Base-by-base conservation (phyloP, 2,797 vertebrate species). In the Enteromius radiatus region DNA sequence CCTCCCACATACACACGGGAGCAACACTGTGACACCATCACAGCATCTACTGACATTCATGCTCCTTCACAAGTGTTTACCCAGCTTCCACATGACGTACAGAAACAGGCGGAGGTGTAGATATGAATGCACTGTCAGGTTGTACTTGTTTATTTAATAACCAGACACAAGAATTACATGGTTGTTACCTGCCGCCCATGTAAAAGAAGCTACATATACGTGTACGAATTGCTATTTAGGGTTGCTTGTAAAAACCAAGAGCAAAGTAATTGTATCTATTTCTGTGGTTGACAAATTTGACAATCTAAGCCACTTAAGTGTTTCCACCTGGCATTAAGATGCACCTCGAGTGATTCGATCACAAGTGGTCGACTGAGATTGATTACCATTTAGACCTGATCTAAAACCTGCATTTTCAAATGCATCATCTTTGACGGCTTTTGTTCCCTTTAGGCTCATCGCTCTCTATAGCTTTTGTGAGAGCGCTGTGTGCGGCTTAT, bases 1-100 rank as follows among this genome's bases (percentile, higher is more conserved):
- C 81, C 86, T 81, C 84, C 86, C 79, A 86, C 81, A 79, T 82
- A 36, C 45, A 59, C 64, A 56, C 41, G n/a, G 75, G 70, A 77
- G 33, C 68, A 78, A 26, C 49, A 52, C 78, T 65, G 47, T 76
- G 68, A 61, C 63, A 81, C 54, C 56, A 56, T 83, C 64, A 45
- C 64, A 67, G 65, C 33, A 67, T 56, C 76, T 73, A 54, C 80
- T 65, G 75, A 76, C 49, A 73, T 77, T 38, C 68, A 31, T 81
- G 73, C 78, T 81, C 33, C 21, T 71, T 76, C 75, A 61, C 41
- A 65, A 77, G n/a, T 69, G 79, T 71, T 65, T 69, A 76, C 54
- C 61, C 63, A 54, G 80, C 19, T 1, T 52, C 71, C 31, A 82
- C 80, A 67, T 56, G 71, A 47, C 80, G 31, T 54, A 47, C 15